A percentile compares a stretch with the other conserved stretches of the same genome.
These are phyloP conservation scores for Tetrax tetrax DNA, from an alignment of 2,113 vertebrate species.

Conservation along the genomic window DNA sequence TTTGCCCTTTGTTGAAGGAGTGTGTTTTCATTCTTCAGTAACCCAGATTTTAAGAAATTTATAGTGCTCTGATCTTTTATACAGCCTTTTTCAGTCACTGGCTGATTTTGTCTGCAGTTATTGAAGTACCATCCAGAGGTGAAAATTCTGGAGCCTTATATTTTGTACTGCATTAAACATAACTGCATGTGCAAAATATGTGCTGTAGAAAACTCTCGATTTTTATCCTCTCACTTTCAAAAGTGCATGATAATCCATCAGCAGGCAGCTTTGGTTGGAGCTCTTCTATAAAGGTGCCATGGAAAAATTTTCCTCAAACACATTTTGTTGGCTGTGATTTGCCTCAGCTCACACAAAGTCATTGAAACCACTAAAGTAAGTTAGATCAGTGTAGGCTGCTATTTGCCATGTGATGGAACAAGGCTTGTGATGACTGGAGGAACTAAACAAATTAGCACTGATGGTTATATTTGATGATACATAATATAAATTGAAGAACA, in stretches of 20 bases:
- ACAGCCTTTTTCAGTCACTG: background rate
- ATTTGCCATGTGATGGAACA: background rate
- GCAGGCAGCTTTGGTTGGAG: background rate
- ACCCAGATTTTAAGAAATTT: background rate
- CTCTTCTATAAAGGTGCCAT: background rate
- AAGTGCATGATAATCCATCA: conserved; percentile 7
- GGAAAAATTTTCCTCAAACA: conserved; percentile 44
- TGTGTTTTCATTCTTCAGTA: background rate
- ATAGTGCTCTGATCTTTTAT: background rate
- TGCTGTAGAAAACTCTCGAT: background rate
- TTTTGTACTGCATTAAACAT: conserved; percentile 11
- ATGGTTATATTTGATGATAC: background rate
- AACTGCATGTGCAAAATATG: background rate
- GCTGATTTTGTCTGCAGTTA: background rate
- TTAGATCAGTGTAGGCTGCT: background rate
- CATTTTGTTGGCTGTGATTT: background rate
- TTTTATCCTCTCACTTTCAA: background rate
- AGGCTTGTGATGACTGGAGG: background rate
- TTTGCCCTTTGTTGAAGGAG: background rate
- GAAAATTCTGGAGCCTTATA: conserved; percentile 48
- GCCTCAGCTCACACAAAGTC: background rate
- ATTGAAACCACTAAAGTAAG: background rate
- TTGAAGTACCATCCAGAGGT: background rate
- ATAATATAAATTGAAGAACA: background rate
- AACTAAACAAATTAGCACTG: background rate